Percentiles rank a stretch among this genome's conserved stretches.
phyloP scores from a whole-genome alignment of 2,797 vertebrate species.

The Mormyrus proboscirostris region DNA sequence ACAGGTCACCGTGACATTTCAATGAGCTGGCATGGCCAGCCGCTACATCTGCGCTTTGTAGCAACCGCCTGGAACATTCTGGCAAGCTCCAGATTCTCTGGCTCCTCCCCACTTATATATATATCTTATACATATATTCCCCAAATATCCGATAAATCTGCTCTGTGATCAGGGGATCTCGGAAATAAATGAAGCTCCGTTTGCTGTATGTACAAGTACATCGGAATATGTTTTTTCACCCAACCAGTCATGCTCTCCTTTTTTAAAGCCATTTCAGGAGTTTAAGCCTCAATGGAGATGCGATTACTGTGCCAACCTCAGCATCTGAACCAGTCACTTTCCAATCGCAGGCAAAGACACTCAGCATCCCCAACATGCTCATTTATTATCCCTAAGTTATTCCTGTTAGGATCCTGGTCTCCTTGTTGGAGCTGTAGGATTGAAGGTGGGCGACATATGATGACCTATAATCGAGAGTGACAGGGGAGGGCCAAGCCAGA shows the following conservation, averaged over 20 bases:
- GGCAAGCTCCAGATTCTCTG: neutral
- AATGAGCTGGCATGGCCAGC: neutral
- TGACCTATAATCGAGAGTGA: neutral
- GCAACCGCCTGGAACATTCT: neutral
- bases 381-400: neutral
- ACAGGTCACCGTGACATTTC: neutral
- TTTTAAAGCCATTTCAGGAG: neutral
- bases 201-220: neutral
- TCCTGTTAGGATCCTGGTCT: neutral
- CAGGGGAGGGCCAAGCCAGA: neutral
- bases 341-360: neutral
- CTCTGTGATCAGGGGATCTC: neutral
- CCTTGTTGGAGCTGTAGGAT: neutral
- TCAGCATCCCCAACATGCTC: neutral
- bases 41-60: neutral
- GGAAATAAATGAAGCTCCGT: neutral
- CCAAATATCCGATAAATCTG: neutral
- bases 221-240: neutral
- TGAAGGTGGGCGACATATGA: neutral
- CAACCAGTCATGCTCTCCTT: neutral
- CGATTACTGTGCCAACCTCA: neutral
- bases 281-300: neutral
- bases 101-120: neutral
- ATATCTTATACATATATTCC: neutral
- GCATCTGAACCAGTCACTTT: neutral